A percentile compares a stretch with the other conserved stretches of the same genome.
Evolutionary conservation across 2,888 invertebrate genomes (phyloP).

Genomic region (Agrochola macilenta): DNA sequence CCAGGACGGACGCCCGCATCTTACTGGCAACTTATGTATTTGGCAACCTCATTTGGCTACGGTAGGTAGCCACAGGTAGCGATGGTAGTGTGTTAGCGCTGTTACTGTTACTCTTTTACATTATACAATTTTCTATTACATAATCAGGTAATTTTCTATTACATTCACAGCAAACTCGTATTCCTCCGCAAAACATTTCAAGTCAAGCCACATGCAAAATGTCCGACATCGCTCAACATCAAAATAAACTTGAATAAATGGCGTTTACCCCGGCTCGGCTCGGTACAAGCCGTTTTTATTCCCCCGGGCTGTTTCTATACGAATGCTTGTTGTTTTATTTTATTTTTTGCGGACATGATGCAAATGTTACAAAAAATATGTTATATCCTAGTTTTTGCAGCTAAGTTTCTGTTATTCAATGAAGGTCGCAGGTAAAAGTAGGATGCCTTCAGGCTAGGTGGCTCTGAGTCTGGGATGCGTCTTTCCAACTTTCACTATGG

Average conservation of each 20-base stretch:
- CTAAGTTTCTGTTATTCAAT: not conserved
- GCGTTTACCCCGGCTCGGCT: slow-evolving; percentile 17
- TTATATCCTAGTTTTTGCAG: not conserved
- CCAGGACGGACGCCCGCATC: no score
- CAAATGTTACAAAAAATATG: slow-evolving; percentile 21
- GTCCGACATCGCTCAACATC: slow-evolving; percentile 54
- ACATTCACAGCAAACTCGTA: not conserved
- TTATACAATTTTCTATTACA: not conserved
- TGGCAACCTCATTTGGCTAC: no score
- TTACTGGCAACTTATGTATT: no score
- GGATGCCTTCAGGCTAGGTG: not conserved
- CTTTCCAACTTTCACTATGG: no score
- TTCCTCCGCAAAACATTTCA: slow-evolving; percentile 26
- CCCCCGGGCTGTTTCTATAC: slow-evolving; percentile 31
- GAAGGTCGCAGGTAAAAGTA: not conserved
- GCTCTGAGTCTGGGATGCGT: no score
- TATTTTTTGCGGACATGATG: slow-evolving; percentile 21
- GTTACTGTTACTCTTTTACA: no score
- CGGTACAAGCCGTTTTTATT: slow-evolving; percentile 45
- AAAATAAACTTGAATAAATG: slow-evolving; percentile 60
- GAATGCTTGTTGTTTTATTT: slow-evolving; percentile 34
- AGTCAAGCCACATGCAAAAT: slow-evolving; percentile 37
- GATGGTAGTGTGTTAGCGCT: no score
- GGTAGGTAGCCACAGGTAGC: no score
- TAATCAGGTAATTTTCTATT: not conserved